phyloP scores from a whole-genome alignment of 2,797 vertebrate species.

The Protonibea diacanthus region DNA sequence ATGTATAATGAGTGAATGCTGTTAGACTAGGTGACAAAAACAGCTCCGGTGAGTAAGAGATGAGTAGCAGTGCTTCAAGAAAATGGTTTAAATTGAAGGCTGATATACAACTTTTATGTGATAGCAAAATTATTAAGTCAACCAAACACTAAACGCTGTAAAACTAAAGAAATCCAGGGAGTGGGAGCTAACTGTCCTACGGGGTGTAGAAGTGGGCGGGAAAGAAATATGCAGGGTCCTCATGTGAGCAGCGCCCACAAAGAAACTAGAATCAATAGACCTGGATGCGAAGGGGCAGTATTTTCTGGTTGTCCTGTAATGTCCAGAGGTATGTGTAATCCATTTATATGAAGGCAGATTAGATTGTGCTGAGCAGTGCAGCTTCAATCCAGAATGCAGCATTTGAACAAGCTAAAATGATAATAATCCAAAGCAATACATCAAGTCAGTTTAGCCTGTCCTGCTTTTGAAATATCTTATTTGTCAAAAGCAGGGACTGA shows the following conservation, averaged over 20 bases:
- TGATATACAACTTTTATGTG: neutral
- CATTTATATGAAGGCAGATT: neutral
- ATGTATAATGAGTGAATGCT: slow-evolving; percentile 52
- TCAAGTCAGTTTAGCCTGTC: neutral
- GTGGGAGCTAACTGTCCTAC: neutral
- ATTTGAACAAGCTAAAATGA: neutral
- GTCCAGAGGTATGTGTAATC: neutral
- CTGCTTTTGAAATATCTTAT: neutral
- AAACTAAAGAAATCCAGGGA: too few relatives aligned
- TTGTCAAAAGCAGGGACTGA: neutral
- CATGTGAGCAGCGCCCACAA: too few relatives aligned
- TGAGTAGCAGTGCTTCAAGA: slow-evolving; percentile 15
- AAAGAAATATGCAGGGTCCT: too few relatives aligned
- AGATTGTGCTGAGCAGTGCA: neutral
- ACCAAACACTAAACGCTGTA: too few relatives aligned
- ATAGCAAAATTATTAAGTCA: neutral
- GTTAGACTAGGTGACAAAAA: slow-evolving; percentile 39
- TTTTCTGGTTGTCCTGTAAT: neutral
- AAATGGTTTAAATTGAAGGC: neutral
- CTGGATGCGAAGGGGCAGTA: too few relatives aligned
- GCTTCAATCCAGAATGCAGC: slow-evolving; percentile 16
- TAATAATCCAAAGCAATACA: slow-evolving; percentile 8
- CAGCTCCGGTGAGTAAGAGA: slow-evolving; percentile 27
- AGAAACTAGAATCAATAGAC: too few relatives aligned
- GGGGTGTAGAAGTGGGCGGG: neutral